These are phyloP conservation scores for Clanis bilineata DNA, from an alignment of 2,888 invertebrate genomes.

Conservation along the genomic window DNA sequence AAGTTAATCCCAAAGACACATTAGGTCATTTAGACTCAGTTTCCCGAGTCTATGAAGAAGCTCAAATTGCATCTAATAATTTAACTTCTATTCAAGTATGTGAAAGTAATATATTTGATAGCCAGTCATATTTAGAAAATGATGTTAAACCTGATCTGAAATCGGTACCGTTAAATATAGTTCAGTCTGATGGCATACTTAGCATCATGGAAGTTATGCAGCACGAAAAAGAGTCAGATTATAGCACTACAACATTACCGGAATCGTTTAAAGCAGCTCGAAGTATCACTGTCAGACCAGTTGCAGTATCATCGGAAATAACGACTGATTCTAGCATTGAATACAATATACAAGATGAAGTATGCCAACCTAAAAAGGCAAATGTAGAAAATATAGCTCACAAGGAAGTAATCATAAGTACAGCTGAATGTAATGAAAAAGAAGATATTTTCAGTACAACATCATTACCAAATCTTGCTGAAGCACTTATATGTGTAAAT, in stretches of 20 bases:
- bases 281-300: conserved; percentile 71
- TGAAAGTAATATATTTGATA: conserved; percentile 70
- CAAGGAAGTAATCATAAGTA: conserved; percentile 78
- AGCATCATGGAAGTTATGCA: conserved; percentile 60
- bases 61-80: conserved; percentile 52
- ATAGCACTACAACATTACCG: conserved; percentile 27
- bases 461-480: conserved; percentile 35
- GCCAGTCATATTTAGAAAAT: conserved; percentile 54
- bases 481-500: conserved; percentile 49
- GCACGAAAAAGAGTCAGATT: conserved; percentile 66
- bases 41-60: conserved; percentile 55
- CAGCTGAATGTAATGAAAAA: conserved; percentile 80
- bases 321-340: conserved; percentile 64
- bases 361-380: conserved; percentile 60
- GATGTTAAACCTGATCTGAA: conserved; percentile 46
- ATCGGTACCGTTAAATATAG: conserved; percentile 50
- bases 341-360: conserved; percentile 37
- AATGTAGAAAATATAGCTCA: conserved; percentile 75
- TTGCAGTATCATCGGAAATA: conserved; percentile 78
- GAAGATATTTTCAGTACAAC: conserved; percentile 61
- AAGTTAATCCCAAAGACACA: conserved; percentile 63
- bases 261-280: conserved; percentile 59
- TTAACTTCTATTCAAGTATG: conserved; percentile 59
- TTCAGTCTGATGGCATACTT: conserved; percentile 49
- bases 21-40: conserved; percentile 47